Base-by-base conservation (phyloP, 2,888 invertebrate genomes). In the Lampropteryx suffumata region DNA sequence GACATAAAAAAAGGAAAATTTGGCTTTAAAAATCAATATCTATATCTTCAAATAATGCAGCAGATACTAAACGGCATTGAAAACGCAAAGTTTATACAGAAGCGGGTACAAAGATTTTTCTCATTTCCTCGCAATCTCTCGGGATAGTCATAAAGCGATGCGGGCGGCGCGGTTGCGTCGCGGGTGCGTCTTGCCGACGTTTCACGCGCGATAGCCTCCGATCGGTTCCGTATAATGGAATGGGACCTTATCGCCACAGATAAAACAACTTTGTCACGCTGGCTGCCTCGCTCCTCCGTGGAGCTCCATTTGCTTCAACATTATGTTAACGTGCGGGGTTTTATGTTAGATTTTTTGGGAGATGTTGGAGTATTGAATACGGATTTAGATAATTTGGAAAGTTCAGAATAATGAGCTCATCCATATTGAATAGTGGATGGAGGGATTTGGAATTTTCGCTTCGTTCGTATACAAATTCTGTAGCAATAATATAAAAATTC, bases 201-300 rank as follows among this genome's bases (percentile, higher is more conserved):
- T 68, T 66, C 51, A 51, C 52, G 56, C 46, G 41, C 46, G 41
- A 68, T 60, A 53, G 44, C 40, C 33, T 39, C 39, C 55, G 58
- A 71, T 69, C 62, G 61, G 56, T 59, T 65, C 59, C 47, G 30
- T 48, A 68, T 70, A 73, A 76, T 70, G 53, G 62, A 55, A 65
- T 64, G 64, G 68, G 64, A 61, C 65, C 73, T 80, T 81, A 81
- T 81, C 80, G 71, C 62, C 65, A 54, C 77, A 77, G 86, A 84
- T 86, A 84, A 84, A 83, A 81, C 80, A 82, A 84, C 84, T 84
- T 84, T 81, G 85, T 84, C 79, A 79, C 72, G 65, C 72, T 67
- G 67, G 65, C 72, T 69, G 73, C 75, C 71, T 76, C 69, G 67
- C 75, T 69, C 79, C 73, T 75, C 64, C 68, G 65, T 62, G 62